phyloP scores from a whole-genome alignment of 2,113 vertebrate genomes.

The Stigmatopora nigra region DNA sequence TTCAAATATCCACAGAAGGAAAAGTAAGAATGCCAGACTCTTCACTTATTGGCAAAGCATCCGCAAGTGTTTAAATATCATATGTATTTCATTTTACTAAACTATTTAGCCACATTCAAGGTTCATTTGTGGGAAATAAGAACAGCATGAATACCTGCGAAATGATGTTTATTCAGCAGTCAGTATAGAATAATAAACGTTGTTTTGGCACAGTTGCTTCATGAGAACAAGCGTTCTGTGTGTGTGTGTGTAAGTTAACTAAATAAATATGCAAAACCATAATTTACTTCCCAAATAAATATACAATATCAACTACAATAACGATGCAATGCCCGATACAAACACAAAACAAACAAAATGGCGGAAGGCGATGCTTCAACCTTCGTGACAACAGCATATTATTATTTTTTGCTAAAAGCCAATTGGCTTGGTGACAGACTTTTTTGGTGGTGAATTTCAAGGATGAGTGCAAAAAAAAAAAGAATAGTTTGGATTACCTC shows the following conservation, averaged over 20 bases:
- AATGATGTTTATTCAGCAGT: conserved; percentile 73
- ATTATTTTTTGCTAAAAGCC: conserved; percentile 30
- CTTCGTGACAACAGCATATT: conserved; percentile 38
- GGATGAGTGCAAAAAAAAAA: conserved; percentile 33
- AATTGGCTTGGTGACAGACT: conserved; percentile 48
- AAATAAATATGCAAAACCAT: conserved; percentile 75
- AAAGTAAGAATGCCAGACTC: neutral
- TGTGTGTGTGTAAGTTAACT: conserved; percentile 43
- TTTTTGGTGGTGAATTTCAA: conserved; percentile 27
- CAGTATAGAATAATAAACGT: conserved; percentile 66
- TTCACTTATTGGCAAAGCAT: too few relatives aligned
- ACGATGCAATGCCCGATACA: conserved; percentile 65
- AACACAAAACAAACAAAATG: conserved; percentile 49
- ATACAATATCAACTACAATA: conserved; percentile 68
- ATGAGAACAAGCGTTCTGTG: conserved; percentile 68
- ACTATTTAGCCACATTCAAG: neutral
- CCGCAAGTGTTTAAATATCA: too few relatives aligned
- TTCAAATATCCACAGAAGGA: neutral
- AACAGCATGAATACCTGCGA: conserved; percentile 43
- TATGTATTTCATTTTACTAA: too few relatives aligned
- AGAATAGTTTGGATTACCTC: conserved; percentile 28
- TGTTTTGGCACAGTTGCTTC: conserved; percentile 73
- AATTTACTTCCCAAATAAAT: conserved; percentile 75
- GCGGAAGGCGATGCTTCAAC: conserved; percentile 39
- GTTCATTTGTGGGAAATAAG: conserved; percentile 23